These are phyloP conservation scores for Orchestia grillus DNA, from an alignment of 1,140 invertebrate species.

Conservation along the genomic window DNA sequence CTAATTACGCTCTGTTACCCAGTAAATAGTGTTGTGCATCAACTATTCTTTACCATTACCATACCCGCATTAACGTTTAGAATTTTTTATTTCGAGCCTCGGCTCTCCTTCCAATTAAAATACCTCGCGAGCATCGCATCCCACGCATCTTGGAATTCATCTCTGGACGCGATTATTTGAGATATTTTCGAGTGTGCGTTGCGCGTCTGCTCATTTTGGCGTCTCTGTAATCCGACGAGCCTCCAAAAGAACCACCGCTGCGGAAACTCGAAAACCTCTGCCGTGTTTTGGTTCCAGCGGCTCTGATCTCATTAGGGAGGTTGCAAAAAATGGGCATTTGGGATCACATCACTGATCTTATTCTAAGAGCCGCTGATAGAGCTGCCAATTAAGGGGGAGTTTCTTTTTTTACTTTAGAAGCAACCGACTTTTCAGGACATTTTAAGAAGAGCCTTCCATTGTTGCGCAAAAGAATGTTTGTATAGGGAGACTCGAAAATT, in stretches of 20 bases:
- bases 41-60: neutral
- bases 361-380: neutral
- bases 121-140: neutral
- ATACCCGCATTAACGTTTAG: neutral
- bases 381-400: slow-evolving; percentile 1
- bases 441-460: neutral
- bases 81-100: neutral
- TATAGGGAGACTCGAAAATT: neutral
- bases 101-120: neutral
- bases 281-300: neutral
- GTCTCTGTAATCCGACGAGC: neutral
- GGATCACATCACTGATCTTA: slow-evolving; percentile 27
- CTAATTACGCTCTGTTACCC: neutral
- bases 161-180: neutral
- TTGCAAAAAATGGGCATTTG: neutral
- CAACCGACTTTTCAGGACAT: neutral
- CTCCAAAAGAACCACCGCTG: neutral
- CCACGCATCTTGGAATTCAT: slow-evolving; percentile 7
- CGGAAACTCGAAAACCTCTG: neutral
- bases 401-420: neutral
- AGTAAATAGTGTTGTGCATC: neutral
- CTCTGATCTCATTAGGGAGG: slow-evolving; percentile 22
- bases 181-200: neutral
- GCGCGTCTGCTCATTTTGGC: neutral
- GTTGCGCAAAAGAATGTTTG: neutral